phyloP scores from a whole-genome alignment of 2,888 invertebrate genomes.

The Phaonia tiefii region DNA sequence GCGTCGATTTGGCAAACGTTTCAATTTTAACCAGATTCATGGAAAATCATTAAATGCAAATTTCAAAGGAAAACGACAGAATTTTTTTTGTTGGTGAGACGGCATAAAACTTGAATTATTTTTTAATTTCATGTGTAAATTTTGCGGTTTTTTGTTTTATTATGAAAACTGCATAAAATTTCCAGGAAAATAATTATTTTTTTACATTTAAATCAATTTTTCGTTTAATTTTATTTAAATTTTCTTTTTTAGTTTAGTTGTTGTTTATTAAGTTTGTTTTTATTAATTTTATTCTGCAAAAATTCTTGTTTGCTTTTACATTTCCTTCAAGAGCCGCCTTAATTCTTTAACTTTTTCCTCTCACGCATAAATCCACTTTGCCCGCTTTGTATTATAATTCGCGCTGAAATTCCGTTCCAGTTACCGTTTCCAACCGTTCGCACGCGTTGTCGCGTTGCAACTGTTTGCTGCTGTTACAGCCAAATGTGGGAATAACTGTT shows the following conservation, averaged over 20 bases:
- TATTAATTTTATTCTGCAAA: background rate
- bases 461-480: constrained; percentile 68
- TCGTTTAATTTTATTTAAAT: too few relatives aligned
- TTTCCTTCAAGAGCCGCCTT: too few relatives aligned
- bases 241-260: background rate
- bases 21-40: background rate
- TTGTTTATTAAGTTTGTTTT: background rate
- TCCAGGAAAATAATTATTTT: background rate
- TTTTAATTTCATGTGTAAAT: too few relatives aligned
- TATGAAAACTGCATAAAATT: too few relatives aligned
- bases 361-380: background rate
- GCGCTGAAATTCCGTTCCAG: background rate
- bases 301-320: background rate
- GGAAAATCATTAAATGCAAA: background rate
- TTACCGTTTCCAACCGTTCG: constrained; percentile 70
- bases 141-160: too few relatives aligned
- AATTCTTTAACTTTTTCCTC: constrained; percentile 3
- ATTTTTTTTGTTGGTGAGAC: too few relatives aligned
- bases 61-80: background rate
- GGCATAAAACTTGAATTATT: background rate
- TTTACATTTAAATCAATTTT: background rate
- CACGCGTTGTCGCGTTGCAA: constrained; percentile 76
- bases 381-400: background rate
- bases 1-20: background rate
- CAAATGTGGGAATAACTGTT: constrained; percentile 68